These are phyloP conservation scores for Tupiocoris notatus DNA, from an alignment of 2,888 invertebrate species.

Conservation along the genomic window DNA sequence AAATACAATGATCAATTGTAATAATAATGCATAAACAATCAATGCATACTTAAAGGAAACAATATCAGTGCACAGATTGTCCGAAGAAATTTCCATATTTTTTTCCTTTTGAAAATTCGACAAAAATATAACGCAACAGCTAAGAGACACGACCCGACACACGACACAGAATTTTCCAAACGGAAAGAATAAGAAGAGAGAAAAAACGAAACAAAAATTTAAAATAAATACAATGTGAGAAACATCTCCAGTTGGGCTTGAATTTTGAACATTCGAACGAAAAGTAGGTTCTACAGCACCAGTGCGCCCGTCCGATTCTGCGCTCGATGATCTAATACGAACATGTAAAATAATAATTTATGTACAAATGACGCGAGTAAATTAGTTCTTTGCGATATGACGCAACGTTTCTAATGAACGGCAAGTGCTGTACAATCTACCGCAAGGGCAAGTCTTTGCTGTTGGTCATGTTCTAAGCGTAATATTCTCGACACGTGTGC, in stretches of 20 bases:
- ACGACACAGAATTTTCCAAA: conserved; percentile 17
- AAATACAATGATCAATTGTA: conserved; percentile 36
- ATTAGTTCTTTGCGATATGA: background rate
- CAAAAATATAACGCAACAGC: conserved; percentile 32
- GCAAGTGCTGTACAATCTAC: conserved; percentile 45
- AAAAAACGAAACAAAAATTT: conserved; percentile 7
- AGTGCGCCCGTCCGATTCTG: background rate
- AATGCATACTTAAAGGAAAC: conserved; percentile 31
- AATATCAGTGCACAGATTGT: conserved; percentile 44
- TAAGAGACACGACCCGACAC: conserved; percentile 26
- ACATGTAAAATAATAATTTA: background rate
- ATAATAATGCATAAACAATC: conserved; percentile 26
- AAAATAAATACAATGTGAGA: background rate
- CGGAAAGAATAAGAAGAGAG: background rate
- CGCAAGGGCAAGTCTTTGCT: conserved; percentile 41
- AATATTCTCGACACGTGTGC: conserved; percentile 35
- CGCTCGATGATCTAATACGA: background rate
- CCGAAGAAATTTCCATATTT: too few species aligned
- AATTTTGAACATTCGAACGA: too few species aligned
- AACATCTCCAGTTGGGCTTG: background rate
- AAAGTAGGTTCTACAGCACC: conserved; percentile 41
- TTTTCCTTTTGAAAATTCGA: conserved; percentile 12
- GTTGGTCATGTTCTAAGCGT: conserved; percentile 47
- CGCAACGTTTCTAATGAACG: background rate
- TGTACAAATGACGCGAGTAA: background rate